phyloP scores from a whole-genome alignment of 2,797 vertebrate genomes.

The Acipenser ruthenus region DNA sequence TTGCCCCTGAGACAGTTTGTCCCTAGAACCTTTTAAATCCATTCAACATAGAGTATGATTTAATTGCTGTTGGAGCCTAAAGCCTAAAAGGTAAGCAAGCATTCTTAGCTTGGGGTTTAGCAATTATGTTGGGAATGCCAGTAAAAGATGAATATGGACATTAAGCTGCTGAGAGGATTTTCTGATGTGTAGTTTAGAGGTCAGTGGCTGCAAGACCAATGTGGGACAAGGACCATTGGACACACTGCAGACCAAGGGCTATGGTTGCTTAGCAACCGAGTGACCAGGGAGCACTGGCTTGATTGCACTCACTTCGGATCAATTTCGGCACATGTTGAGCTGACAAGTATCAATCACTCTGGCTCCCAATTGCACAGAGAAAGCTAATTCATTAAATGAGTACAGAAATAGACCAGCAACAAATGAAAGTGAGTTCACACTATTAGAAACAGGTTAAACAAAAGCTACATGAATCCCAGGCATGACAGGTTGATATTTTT shows the following conservation, averaged over 20 bases:
- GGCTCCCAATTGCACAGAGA: slow-evolving; percentile 20
- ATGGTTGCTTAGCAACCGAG: slow-evolving; percentile 60
- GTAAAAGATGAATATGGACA: slow-evolving; percentile 45
- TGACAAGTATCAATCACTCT: slow-evolving; percentile 45
- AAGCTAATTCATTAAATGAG: slow-evolving; percentile 33
- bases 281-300: slow-evolving; percentile 54
- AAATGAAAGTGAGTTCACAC: slow-evolving; percentile 18
- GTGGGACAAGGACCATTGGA: slow-evolving; percentile 36
- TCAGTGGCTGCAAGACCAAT: slow-evolving; percentile 30
- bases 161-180: slow-evolving; percentile 38
- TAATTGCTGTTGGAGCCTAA: slow-evolving; percentile 11
- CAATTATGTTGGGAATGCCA: slow-evolving; percentile 35
- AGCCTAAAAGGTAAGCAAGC: slow-evolving; percentile 18
- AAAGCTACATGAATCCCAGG: slow-evolving; percentile 10
- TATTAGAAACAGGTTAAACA: slow-evolving; percentile 18
- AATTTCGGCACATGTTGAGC: slow-evolving; percentile 45
- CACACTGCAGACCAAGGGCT: slow-evolving; percentile 41
- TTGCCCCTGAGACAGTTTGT: too few relatives aligned
- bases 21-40: too few relatives aligned
- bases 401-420: slow-evolving; percentile 20
- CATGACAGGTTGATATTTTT: slow-evolving; percentile 18
- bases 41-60: too few relatives aligned
- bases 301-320: slow-evolving; percentile 59
- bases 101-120: slow-evolving; percentile 24
- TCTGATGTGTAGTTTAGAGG: slow-evolving; percentile 47